Conservation (phyloP, 2,888 invertebrate genomes). For the Drosophila maculinotata region DNA sequence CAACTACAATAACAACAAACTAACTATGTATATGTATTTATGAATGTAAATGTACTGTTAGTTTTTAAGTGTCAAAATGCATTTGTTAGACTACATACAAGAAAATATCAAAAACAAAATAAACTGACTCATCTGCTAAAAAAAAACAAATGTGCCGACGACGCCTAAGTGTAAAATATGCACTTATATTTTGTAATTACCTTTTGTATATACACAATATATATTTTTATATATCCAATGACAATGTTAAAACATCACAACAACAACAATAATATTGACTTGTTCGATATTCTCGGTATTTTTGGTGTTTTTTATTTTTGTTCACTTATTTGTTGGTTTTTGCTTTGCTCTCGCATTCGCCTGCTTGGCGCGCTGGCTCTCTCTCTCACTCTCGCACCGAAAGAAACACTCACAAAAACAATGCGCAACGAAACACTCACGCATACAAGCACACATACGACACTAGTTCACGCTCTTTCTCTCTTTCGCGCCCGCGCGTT, state of each 20-base stretch:
- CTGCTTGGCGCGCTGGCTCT: conserved; percentile 58
- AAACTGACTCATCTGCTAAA: conserved; percentile 59
- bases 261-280: conserved; percentile 31
- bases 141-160: conserved; percentile 40
- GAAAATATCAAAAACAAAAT: neutral
- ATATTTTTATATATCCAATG: conserved; percentile 38
- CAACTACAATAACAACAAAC: conserved; percentile 23
- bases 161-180: conserved; percentile 32
- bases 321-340: conserved; percentile 80
- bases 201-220: conserved; percentile 38
- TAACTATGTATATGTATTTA: conserved; percentile 11
- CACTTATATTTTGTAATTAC: conserved; percentile 58
- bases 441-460: conserved; percentile 30
- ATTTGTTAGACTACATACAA: conserved; percentile 47
- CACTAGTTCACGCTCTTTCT: conserved; percentile 38
- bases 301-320: conserved; percentile 81
- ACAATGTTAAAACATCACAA: conserved; percentile 27
- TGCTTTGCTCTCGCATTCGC: conserved; percentile 79
- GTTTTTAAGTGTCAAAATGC: conserved; percentile 55
- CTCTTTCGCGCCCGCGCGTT: conserved; percentile 75
- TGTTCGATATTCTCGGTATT: conserved; percentile 68
- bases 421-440: conserved; percentile 47
- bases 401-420: conserved; percentile 52
- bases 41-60: conserved; percentile 41
- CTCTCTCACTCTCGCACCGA: conserved; percentile 46